Percentiles rank a stretch among this genome's conserved stretches.
These are phyloP conservation scores for Helicoverpa zea DNA, from an alignment of 1,140 invertebrate genomes.

Conservation along the genomic window DNA sequence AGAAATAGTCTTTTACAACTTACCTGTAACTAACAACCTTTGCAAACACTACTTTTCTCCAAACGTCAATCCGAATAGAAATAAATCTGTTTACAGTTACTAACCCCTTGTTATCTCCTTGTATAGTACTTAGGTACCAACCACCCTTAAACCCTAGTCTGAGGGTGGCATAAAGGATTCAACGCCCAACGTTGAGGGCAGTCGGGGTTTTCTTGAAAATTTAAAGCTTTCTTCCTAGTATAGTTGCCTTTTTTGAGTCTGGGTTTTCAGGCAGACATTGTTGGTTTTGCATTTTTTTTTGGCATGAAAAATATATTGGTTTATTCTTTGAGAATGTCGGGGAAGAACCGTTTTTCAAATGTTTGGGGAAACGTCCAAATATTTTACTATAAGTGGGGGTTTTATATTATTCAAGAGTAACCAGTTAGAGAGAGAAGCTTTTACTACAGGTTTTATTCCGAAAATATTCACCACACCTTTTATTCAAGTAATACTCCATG, in stretches of 20 bases:
- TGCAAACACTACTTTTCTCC: too few species aligned
- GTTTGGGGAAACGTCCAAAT: neutral
- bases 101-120: neutral
- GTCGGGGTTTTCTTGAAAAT: neutral
- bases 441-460: too few species aligned
- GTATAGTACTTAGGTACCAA: neutral
- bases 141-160: slow-evolving; percentile 11
- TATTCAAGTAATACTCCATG: neutral
- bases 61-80: neutral
- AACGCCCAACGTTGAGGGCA: slow-evolving; percentile 22
- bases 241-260: neutral
- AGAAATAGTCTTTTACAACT: too few species aligned
- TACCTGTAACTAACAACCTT: too few species aligned
- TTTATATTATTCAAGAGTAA: too few species aligned
- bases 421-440: too few species aligned
- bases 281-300: neutral
- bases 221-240: slow-evolving; percentile 13
- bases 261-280: neutral
- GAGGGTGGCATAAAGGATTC: slow-evolving; percentile 29
- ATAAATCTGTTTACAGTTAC: neutral
- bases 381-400: too few species aligned
- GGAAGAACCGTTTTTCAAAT: neutral
- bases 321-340: too few species aligned
- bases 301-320: too few species aligned
- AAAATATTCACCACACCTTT: neutral